These are phyloP conservation scores for Cettia cetti DNA, from an alignment of 2,113 vertebrate species.

Conservation along the genomic window DNA sequence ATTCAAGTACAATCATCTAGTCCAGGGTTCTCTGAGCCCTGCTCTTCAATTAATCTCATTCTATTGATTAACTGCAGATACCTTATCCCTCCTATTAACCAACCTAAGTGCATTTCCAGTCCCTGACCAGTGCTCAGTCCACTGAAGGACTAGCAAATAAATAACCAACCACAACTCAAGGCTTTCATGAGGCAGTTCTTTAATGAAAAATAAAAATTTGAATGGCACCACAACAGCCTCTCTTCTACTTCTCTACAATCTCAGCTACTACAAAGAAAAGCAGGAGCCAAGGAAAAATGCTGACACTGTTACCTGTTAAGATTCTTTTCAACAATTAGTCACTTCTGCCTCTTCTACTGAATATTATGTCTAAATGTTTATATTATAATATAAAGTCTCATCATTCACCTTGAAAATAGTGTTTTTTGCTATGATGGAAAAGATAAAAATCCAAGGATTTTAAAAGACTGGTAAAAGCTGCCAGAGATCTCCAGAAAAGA, in stretches of 20 bases:
- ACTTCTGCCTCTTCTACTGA: not conserved
- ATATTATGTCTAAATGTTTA: not conserved
- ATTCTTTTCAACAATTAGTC: not conserved
- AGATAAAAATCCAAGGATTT: not conserved
- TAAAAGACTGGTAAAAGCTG: not conserved
- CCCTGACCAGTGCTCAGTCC: not conserved
- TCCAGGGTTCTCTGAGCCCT: not conserved
- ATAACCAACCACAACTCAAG: not conserved
- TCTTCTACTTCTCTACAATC: not conserved
- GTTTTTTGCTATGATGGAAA: not conserved
- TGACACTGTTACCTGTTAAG: not conserved
- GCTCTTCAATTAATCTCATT: not conserved
- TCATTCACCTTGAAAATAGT: not conserved
- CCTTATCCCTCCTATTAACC: not conserved
- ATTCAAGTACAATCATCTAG: not conserved
- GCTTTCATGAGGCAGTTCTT: not conserved
- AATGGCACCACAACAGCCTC: not conserved
- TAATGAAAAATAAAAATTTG: not conserved
- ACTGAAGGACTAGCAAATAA: not conserved
- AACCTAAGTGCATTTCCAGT: not conserved
- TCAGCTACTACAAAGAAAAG: not conserved
- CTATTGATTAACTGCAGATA: slow-evolving; percentile 43
- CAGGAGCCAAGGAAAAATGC: not conserved
- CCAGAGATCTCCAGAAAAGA: not conserved
- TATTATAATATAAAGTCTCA: not conserved